phyloP scores from a whole-genome alignment of 2,797 vertebrate genomes.

The Gorsachius magnificus region DNA sequence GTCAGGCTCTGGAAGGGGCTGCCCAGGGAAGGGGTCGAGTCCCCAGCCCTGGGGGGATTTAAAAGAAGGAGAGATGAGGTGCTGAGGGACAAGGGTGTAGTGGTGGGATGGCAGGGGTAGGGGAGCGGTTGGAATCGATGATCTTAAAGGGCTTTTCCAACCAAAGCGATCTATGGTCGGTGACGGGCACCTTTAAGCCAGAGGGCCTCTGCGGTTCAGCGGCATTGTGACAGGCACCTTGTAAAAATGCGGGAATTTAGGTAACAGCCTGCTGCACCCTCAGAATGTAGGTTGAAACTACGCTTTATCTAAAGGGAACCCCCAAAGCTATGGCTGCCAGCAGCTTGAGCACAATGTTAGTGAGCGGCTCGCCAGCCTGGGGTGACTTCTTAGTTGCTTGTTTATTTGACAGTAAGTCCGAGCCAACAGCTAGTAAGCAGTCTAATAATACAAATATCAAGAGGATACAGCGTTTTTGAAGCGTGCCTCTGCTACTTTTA shows the following conservation, averaged over 20 bases:
- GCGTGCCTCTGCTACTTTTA: background rate
- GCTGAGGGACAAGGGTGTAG: no score
- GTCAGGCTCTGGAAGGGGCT: no score
- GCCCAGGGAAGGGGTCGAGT: no score
- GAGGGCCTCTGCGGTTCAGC: background rate
- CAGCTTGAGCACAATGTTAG: background rate
- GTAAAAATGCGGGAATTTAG: background rate
- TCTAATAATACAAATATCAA: no score
- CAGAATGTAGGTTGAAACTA: fast-evolving
- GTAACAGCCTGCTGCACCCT: fast-evolving
- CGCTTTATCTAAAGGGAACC: background rate
- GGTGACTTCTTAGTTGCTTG: background rate
- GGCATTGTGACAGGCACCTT: background rate
- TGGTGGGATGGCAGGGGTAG: no score
- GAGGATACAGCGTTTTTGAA: background rate
- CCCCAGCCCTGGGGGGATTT: no score
- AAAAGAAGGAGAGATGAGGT: no score
- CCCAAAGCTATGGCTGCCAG: no score
- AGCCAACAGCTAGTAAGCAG: fast-evolving
- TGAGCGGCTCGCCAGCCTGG: background rate
- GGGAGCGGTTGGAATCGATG: no score
- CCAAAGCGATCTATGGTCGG: no score
- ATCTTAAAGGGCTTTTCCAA: no score
- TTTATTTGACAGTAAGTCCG: background rate
- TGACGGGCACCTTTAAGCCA: background rate